Evolutionary conservation across 2,797 vertebrate species (phyloP).

Genomic region (Clarias fuscus): DNA sequence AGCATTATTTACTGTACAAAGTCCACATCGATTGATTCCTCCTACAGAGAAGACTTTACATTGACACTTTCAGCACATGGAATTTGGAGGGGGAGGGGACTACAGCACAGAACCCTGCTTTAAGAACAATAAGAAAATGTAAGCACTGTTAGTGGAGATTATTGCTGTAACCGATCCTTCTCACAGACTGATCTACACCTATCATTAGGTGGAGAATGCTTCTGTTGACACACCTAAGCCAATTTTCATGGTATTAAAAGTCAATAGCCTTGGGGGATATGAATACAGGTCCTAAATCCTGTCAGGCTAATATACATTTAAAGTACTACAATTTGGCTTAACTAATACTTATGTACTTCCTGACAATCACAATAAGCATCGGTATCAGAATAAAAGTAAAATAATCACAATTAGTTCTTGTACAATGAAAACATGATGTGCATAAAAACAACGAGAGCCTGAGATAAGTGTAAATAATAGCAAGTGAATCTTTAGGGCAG

Average conservation of each 20-base stretch:
- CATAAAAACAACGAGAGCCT: background rate
- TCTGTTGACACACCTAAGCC: background rate
- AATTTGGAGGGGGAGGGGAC: background rate
- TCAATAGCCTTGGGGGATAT: conserved; percentile 23
- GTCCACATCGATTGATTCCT: conserved; percentile 41
- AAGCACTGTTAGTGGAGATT: background rate
- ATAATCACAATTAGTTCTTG: background rate
- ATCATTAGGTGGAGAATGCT: background rate
- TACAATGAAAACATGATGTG: background rate
- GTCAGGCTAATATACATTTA: conserved; percentile 22
- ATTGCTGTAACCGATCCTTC: background rate
- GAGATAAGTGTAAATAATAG: background rate
- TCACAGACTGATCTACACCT: background rate
- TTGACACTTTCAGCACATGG: background rate
- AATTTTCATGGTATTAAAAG: background rate
- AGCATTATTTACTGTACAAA: conserved; percentile 38
- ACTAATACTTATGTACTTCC: background rate
- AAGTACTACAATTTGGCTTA: conserved; percentile 30
- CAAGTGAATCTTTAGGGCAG: background rate
- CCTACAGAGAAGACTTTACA: background rate
- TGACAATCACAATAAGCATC: background rate
- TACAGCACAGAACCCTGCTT: background rate
- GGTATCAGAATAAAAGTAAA: background rate
- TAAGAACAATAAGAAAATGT: background rate
- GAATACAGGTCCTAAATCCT: background rate